Conservation (phyloP, 1,140 invertebrate species). For the Procambarus virginalis region DNA sequence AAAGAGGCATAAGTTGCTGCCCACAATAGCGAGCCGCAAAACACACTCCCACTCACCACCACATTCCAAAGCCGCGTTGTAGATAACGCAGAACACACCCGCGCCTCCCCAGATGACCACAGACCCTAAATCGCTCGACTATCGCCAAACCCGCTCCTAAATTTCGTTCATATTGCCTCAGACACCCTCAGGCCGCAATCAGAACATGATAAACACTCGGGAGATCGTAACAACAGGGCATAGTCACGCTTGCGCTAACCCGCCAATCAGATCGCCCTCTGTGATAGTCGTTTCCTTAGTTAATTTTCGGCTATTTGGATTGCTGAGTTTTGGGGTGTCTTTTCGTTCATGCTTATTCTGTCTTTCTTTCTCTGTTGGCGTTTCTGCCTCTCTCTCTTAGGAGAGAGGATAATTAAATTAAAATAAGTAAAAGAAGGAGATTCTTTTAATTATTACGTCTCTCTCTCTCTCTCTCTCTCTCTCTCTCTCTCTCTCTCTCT, state of each 20-base stretch:
- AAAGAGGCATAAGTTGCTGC: no score
- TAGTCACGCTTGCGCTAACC: not conserved
- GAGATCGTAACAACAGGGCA: not conserved
- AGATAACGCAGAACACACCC: no score
- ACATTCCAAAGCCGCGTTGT: no score
- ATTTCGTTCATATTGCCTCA: no score
- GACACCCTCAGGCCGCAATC: not conserved
- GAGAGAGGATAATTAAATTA: no score
- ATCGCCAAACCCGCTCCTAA: no score
- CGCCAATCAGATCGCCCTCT: not conserved
- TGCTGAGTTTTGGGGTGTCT: not conserved
- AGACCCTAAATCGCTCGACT: no score
- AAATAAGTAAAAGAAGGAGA: no score
- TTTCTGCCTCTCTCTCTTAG: not conserved
- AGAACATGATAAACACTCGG: not conserved
- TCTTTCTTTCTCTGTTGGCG: not conserved
- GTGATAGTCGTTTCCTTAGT: not conserved
- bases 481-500: not conserved
- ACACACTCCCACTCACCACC: no score
- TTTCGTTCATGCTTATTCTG: not conserved
- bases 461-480: not conserved
- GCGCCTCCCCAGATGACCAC: no score
- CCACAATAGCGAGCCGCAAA: no score
- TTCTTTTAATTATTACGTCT: not conserved
- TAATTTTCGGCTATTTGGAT: not conserved